phyloP scores from a whole-genome alignment of 2,797 vertebrate species.

The Cichlasoma orientale region DNA sequence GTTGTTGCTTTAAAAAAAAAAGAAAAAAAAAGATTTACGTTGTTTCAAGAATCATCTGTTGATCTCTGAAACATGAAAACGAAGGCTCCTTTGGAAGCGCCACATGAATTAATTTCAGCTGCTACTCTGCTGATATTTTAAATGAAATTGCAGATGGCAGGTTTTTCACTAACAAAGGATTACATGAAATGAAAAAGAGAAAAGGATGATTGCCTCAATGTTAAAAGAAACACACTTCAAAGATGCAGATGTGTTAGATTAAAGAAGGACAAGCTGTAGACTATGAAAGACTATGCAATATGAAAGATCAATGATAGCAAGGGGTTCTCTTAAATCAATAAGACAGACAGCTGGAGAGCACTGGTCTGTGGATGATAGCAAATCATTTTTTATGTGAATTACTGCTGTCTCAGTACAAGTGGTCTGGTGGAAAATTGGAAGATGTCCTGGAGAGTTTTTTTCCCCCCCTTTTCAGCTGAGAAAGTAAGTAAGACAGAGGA shows the following conservation, averaged over 20 bases:
- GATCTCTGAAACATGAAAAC: background rate
- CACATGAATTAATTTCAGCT: background rate
- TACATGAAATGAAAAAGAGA: conserved; percentile 13
- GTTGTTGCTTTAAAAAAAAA: too few relatives aligned
- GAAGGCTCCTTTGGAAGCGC: background rate
- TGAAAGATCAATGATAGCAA: conserved; percentile 33
- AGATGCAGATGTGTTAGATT: conserved; percentile 16
- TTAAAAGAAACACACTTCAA: conserved; percentile 10
- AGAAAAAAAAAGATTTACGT: background rate
- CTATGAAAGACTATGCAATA: conserved; percentile 16
- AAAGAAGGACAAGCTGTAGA: background rate
- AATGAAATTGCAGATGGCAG: background rate
- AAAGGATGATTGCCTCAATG: background rate
- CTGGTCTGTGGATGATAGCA: conserved; percentile 23
- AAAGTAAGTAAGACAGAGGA: background rate
- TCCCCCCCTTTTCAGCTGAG: background rate
- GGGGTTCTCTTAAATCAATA: conserved; percentile 35
- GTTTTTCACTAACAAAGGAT: background rate
- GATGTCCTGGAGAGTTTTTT: background rate
- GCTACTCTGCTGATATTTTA: background rate
- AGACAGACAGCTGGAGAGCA: conserved; percentile 26
- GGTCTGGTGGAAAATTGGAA: conserved; percentile 24
- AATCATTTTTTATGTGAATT: conserved; percentile 34
- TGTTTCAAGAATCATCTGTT: background rate
- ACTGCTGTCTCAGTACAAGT: conserved; percentile 22